Evolutionary conservation across 2,888 invertebrate species (phyloP).

Genomic region (Taphrorychus bicolor): DNA sequence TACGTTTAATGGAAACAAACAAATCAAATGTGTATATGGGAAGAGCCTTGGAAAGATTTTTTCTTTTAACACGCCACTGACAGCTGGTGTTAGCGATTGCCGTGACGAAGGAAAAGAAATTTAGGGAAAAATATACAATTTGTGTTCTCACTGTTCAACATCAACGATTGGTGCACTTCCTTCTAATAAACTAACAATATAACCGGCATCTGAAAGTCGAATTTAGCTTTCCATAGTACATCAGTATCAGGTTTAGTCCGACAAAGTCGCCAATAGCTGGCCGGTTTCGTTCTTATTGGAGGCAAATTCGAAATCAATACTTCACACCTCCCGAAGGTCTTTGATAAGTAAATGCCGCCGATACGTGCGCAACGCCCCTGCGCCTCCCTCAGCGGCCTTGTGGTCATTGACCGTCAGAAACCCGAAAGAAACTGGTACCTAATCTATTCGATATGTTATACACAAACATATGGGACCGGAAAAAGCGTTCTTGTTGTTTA

Average conservation of each 20-base stretch:
- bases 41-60: not conserved
- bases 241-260: slow-evolving; percentile 23
- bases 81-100: not conserved
- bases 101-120: not conserved
- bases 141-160: not conserved
- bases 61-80: slow-evolving; percentile 10
- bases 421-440: slow-evolving; percentile 39
- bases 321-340: slow-evolving; percentile 40
- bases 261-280: slow-evolving; percentile 36
- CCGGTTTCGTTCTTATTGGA: slow-evolving; percentile 34
- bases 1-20: not conserved
- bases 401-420: slow-evolving; percentile 37
- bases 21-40: not conserved
- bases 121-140: slow-evolving; percentile 6
- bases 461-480: too few relatives aligned
- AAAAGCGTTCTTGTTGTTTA: too few relatives aligned
- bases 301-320: slow-evolving; percentile 40
- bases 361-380: slow-evolving; percentile 19
- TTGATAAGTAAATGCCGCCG: slow-evolving; percentile 34
- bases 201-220: not conserved
- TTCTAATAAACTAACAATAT: too few relatives aligned
- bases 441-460: slow-evolving; percentile 17
- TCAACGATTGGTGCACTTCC: too few relatives aligned
- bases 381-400: slow-evolving; percentile 8
- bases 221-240: not conserved